A percentile compares a stretch with the other conserved stretches of the same genome.
phyloP scores from a whole-genome alignment of 2,113 vertebrate species.

The Pongo pygmaeus region DNA sequence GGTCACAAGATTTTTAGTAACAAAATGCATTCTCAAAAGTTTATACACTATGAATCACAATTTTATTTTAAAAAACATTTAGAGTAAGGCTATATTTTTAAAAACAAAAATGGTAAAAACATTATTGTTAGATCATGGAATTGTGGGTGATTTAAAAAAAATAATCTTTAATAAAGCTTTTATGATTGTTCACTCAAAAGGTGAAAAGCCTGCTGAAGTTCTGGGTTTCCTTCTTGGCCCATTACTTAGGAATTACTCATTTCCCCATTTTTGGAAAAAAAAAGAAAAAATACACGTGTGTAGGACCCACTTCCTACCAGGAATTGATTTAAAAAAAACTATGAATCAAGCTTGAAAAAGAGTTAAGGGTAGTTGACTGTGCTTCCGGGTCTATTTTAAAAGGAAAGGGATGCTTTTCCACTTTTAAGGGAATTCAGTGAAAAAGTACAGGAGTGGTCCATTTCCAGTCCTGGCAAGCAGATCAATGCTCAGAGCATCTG shows the following conservation, averaged over 20 bases:
- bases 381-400: not conserved
- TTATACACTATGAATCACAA: not conserved
- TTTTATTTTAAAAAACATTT: not conserved
- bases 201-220: not conserved
- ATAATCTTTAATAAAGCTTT: not conserved
- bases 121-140: not conserved
- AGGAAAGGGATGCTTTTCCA: slow-evolving; percentile 45
- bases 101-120: not conserved
- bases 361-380: not conserved
- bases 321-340: slow-evolving; percentile 61
- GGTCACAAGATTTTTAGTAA: not conserved
- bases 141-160: not conserved
- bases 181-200: not conserved
- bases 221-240: slow-evolving; percentile 41
- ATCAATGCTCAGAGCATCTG: not conserved
- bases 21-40: not conserved
- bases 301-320: slow-evolving; percentile 37
- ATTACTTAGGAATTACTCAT: slow-evolving; percentile 45
- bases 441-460: slow-evolving; percentile 3
- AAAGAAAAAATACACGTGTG: not conserved
- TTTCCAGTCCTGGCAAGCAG: slow-evolving; percentile 24
- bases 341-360: slow-evolving; percentile 43
- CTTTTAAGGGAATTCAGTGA: not conserved
- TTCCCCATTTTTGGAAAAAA: slow-evolving; percentile 43
- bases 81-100: not conserved